Conservation (phyloP, 2,888 invertebrate species). For the Sphinx pinastri region DNA sequence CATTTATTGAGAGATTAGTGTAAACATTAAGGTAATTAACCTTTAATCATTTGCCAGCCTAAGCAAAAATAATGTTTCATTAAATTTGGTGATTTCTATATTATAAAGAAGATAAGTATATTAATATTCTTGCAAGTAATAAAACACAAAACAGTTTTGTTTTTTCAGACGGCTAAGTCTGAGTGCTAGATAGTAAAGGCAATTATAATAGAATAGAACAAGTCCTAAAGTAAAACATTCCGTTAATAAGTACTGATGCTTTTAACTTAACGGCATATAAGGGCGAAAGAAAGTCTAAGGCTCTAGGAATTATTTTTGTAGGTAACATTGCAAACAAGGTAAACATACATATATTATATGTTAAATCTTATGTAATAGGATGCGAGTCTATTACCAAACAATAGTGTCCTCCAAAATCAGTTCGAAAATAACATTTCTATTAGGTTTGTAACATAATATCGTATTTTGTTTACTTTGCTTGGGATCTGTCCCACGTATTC, state of each 20-base stretch:
- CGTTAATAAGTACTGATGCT: not conserved
- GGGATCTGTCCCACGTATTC: not conserved
- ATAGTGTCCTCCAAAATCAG: not conserved
- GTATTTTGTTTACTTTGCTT: not conserved
- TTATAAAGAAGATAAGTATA: no score
- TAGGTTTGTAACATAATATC: not conserved
- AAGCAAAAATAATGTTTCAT: no score
- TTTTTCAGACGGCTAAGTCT: not conserved
- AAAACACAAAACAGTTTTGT: not conserved
- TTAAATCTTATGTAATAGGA: no score
- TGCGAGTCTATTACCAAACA: not conserved
- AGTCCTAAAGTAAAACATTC: conserved; percentile 6
- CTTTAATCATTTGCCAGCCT: no score
- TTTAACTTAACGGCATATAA: not conserved
- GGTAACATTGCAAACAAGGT: not conserved
- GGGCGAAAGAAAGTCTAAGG: not conserved
- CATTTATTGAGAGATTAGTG: no score
- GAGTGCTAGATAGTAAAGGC: not conserved
- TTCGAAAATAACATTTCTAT: not conserved
- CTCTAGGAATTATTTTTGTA: not conserved
- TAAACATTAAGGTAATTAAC: no score
- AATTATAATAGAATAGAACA: not conserved
- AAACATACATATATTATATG: not conserved
- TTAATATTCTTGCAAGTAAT: not conserved
- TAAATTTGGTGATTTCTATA: no score